These are phyloP conservation scores for Corapipo altera DNA, from an alignment of 2,113 vertebrate genomes.

Conservation along the genomic window DNA sequence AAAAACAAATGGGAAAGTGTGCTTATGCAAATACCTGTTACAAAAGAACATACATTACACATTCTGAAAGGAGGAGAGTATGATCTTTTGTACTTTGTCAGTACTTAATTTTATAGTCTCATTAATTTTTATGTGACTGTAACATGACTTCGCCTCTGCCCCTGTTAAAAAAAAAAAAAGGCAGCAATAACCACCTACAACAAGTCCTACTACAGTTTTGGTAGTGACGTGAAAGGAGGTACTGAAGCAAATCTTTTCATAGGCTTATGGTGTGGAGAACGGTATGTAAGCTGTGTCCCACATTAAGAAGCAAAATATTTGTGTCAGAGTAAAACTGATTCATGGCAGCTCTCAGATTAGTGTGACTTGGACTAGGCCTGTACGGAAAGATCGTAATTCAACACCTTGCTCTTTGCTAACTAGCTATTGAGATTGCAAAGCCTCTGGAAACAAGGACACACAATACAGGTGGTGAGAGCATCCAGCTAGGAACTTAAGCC, in stretches of 20 bases:
- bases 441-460: neutral
- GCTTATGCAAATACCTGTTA: neutral
- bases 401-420: neutral
- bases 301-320: neutral
- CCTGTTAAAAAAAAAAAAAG: neutral
- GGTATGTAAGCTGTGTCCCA: neutral
- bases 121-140: neutral
- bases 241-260: neutral
- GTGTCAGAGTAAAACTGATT: neutral
- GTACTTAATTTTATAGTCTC: neutral
- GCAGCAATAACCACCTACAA: neutral
- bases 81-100: neutral
- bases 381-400: fast-evolving
- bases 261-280: neutral
- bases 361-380: fast-evolving
- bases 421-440: neutral
- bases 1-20: neutral
- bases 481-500: neutral
- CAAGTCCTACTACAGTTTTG: neutral
- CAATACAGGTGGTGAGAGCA: neutral
- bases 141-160: neutral
- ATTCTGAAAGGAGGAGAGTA: neutral
- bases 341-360: neutral
- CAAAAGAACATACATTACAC: neutral
- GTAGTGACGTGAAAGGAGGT: neutral